Evolutionary conservation across 2,888 invertebrate species (phyloP), one percentile per base, ranked within the genome.

Genomic region (Tetranychus piercei): DNA sequence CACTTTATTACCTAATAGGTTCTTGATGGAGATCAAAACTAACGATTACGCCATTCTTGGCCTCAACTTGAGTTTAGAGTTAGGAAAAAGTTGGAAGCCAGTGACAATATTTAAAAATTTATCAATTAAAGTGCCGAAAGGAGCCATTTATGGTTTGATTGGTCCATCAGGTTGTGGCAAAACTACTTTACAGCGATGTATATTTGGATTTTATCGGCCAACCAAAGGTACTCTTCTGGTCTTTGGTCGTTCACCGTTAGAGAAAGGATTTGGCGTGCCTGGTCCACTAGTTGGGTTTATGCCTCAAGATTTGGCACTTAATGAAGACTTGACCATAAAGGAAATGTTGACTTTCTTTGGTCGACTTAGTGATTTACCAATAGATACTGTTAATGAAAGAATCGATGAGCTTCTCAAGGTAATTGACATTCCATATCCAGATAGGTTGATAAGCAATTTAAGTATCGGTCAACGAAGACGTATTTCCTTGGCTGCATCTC

Each of bases 391-490:
- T 18, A 34, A 44, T 18, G 18, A 73, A n/a, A 72, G 74, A 18
- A 74, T 74, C 67, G 44, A 23, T 18, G 43, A 44, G 15, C n/a
- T 74, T 72, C 11, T 43, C 20, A 18, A 23, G 6, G 22, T 75
- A 4, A 34, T 75, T 18, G 66, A 70, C 18, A 18, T 75, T 66
- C 75, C 76, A 22, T 20, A 74, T 9, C 20, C 34, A 5, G 23
- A 34, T 22, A 70, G 64, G 34, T 43, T 23, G 55, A 55, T 74
- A 4, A 22, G 44, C 18, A 23, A 71, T 23, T 44, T 74, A 9
- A 43, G 93, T 83, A 92, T 94, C 79, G 92, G 94, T 45, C 92
- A 94, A 83, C 91, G 93, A 82, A 86, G 94, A 75, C 86, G 94
- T 77, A 92, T 93, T 0, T 93, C 93, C 0, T 92, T 94, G 83